Evolutionary conservation across 2,113 vertebrate species (phyloP), one percentile per base, ranked within the genome.

Genomic region (Macheiramphus alcinus): DNA sequence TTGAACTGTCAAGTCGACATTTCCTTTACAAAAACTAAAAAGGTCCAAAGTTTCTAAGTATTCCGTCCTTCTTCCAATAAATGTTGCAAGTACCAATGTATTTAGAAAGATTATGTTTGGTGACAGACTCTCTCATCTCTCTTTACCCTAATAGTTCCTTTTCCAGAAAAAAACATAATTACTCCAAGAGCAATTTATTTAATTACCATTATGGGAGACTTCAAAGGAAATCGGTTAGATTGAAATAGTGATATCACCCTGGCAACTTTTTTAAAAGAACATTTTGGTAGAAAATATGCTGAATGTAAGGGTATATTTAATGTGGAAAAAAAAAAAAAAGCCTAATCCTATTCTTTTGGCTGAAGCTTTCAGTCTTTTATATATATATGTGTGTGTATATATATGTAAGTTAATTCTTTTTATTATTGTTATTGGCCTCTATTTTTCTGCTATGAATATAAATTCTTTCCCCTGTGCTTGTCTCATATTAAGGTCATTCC

Each of bases 161-260:
- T 96, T 76, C 62, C 68, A 86, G 70, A 80, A 67, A 93, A 93
- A 94, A 86, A 3, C 29, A 13, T 86, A 85, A 92, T 90, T 86
- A 66, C 29, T 93, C 32, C 55, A 50, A 93, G 59, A 95, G 67
- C 90, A 93, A 94, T 95, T 93, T 88, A 76, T 95, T 96, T 95
- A 93, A 96, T 96, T 96, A 82, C 45, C 34, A 42, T 76, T 93
- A 85, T 55, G 79, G 75, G 67, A 94, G 79, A 93, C 79, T 94
- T 97, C 81, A 96, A 82, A 88, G 87, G 66, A 88, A 94, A 88
- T 86, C 73, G 62, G 50, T 92, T 95, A 81, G 25, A 91, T 82
- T 92, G 81, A 94, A 92, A 79, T 83, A 92, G 76, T 63, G 58
- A 61, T 76, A 90, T 80, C 58, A 94, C 50, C 67, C 50, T 8